These are phyloP conservation scores for Hormiphora californensis DNA, from an alignment of 37 sponge, comb jelly and placozoan species.

Conservation along the genomic window DNA sequence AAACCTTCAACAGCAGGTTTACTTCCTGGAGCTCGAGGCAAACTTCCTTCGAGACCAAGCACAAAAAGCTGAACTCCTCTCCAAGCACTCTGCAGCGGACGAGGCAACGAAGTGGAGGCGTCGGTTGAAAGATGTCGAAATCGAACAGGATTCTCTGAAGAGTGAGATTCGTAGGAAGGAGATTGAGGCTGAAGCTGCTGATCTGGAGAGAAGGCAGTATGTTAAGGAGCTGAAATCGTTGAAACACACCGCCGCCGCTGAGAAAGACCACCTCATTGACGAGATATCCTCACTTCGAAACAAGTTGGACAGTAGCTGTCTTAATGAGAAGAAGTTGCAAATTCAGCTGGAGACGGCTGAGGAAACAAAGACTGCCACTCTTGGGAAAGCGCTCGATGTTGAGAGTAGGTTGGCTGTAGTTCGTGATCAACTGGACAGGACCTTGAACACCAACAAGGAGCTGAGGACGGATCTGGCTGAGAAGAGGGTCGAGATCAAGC, in stretches of 20 bases:
- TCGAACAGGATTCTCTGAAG: conserved; percentile 40
- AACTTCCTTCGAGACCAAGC: conserved; percentile 55
- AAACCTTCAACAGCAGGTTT: conserved; percentile 61
- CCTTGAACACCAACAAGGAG: conserved; percentile 16
- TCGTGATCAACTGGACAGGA: conserved; percentile 31
- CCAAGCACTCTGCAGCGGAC: conserved; percentile 40
- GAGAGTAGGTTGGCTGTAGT: conserved; percentile 35
- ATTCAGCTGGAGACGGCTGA: conserved; percentile 40
- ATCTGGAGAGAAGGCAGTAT: conserved; percentile 43
- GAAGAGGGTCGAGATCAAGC: conserved; percentile 27
- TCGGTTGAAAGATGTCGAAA: conserved; percentile 26
- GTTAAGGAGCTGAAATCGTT: conserved; percentile 41
- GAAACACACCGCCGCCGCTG: conserved; percentile 15
- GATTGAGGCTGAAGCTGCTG: conserved; percentile 53
- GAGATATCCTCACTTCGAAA: not conserved
- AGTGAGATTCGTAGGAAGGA: conserved; percentile 47
- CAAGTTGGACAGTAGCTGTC: not conserved
- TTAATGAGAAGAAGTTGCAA: not conserved
- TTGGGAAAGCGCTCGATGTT: not conserved
- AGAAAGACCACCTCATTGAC: conserved; percentile 7
- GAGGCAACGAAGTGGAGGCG: conserved; percentile 37
- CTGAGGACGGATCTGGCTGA: conserved; percentile 8
- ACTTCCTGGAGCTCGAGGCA: conserved; percentile 59
- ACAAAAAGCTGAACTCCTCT: conserved; percentile 21
- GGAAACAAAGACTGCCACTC: not conserved